Evolutionary conservation across 1,140 invertebrate species (phyloP).

Genomic region (Anoplolepis gracilipes): DNA sequence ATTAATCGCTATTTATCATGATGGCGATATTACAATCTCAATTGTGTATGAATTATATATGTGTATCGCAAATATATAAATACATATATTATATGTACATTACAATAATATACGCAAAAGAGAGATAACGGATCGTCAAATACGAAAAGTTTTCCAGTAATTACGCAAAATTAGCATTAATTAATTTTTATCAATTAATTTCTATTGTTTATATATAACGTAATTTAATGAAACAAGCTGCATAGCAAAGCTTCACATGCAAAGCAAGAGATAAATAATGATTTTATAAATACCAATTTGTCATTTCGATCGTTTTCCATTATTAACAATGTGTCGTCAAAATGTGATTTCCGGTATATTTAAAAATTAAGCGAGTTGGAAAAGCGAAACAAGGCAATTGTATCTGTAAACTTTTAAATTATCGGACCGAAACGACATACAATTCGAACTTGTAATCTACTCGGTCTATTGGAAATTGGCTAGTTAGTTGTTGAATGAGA

Average conservation of each 20-base stretch:
- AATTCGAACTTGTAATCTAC: slow-evolving; percentile 63
- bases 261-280: neutral
- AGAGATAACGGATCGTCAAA: neutral
- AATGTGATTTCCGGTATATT: neutral
- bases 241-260: neutral
- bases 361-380: slow-evolving; percentile 14
- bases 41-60: neutral
- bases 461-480: slow-evolving; percentile 69
- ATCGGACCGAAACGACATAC: slow-evolving; percentile 43
- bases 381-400: slow-evolving; percentile 17
- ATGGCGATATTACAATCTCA: neutral
- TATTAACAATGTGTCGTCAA: neutral
- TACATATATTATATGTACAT: neutral
- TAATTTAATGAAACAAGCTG: neutral
- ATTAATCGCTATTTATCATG: slow-evolving; percentile 2
- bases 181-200: slow-evolving; percentile 4
- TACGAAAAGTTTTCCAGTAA: slow-evolving; percentile 11
- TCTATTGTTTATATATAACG: neutral
- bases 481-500: slow-evolving; percentile 66
- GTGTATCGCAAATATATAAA: neutral
- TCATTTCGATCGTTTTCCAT: neutral
- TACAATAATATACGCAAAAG: slow-evolving; percentile 4
- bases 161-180: slow-evolving; percentile 17
- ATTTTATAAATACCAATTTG: neutral
- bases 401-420: slow-evolving; percentile 70